phyloP scores from a whole-genome alignment of 2,113 vertebrate species.

The Cebus imitator region DNA sequence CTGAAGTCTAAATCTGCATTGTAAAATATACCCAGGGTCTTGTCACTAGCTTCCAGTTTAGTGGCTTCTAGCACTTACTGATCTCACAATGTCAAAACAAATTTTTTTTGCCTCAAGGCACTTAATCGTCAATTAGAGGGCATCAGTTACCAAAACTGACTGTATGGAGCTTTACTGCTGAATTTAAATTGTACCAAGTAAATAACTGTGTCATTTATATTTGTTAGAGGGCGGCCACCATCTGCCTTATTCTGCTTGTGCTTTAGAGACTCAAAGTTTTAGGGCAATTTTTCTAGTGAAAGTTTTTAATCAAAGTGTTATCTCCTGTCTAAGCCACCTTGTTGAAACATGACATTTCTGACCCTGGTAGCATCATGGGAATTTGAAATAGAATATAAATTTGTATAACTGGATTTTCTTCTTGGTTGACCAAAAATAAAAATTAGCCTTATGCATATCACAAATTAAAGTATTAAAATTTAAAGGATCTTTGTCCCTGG shows the following conservation, averaged over 20 bases:
- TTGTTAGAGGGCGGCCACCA: slow-evolving; percentile 29
- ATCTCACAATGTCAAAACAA: slow-evolving; percentile 21
- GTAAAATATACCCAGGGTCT: not conserved
- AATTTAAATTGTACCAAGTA: slow-evolving; percentile 56
- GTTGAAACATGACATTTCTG: slow-evolving; percentile 58
- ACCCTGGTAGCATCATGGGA: slow-evolving; percentile 10
- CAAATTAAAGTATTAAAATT: slow-evolving; percentile 38
- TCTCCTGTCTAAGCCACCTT: slow-evolving; percentile 36
- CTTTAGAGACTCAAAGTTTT: slow-evolving; percentile 18
- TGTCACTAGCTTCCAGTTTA: slow-evolving; percentile 8
- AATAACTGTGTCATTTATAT: slow-evolving; percentile 55
- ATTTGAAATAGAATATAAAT: slow-evolving; percentile 56
- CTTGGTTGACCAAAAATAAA: slow-evolving; percentile 35
- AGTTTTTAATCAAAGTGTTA: slow-evolving; percentile 63
- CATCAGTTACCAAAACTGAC: slow-evolving; percentile 20
- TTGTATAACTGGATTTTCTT: not conserved
- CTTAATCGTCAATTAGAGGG: slow-evolving; percentile 57
- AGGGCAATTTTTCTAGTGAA: slow-evolving; percentile 59
- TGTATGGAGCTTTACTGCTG: slow-evolving; percentile 14
- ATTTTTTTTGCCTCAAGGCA: not conserved
- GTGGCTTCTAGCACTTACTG: slow-evolving; percentile 42
- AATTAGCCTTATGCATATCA: slow-evolving; percentile 12
- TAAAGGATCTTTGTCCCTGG: not conserved
- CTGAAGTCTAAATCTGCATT: slow-evolving; percentile 21
- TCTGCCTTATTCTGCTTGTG: not conserved